Evolutionary conservation across 2,113 vertebrate genomes (phyloP).

Genomic region (Phylloscopus trochilus): DNA sequence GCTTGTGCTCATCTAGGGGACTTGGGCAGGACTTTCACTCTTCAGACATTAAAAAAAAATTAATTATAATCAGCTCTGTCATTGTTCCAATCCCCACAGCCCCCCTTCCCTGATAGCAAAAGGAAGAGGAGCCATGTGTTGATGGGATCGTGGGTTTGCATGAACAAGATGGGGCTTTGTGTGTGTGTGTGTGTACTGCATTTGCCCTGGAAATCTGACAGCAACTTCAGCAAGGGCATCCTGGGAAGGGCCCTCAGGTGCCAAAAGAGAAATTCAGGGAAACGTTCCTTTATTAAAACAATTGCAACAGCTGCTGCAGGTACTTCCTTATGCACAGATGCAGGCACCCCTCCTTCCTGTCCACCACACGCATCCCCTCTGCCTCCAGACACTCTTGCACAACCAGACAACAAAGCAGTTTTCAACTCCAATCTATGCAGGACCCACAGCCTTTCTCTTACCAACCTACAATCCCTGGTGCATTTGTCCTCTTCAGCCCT

Average conservation of each 20-base stretch:
- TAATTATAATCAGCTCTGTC: conserved; percentile 18
- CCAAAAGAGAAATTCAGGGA: conserved; percentile 30
- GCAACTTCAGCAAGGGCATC: neutral
- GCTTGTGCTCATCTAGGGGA: conserved; percentile 65
- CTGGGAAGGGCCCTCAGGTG: conserved; percentile 9
- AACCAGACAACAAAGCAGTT: neutral
- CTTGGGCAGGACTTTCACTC: conserved; percentile 77
- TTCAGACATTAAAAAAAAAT: conserved; percentile 25
- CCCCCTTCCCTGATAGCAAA: neutral
- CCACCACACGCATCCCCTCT: neutral
- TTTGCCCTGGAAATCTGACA: conserved; percentile 20
- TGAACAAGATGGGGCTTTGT: neutral
- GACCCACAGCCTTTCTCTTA: neutral
- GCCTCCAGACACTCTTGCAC: neutral
- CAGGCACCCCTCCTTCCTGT: neutral
- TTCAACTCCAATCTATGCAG: neutral
- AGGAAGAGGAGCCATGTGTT: neutral
- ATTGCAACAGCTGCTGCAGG: neutral
- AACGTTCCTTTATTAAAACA: conserved; percentile 2
- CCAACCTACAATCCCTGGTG: neutral
- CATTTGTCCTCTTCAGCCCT: neutral
- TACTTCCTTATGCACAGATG: neutral
- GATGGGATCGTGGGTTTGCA: neutral
- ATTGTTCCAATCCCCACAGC: neutral
- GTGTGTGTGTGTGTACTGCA: neutral